A percentile compares a stretch with the other conserved stretches of the same genome.
phyloP scores from a whole-genome alignment of 1,140 invertebrate species.

The Sitophilus oryzae region DNA sequence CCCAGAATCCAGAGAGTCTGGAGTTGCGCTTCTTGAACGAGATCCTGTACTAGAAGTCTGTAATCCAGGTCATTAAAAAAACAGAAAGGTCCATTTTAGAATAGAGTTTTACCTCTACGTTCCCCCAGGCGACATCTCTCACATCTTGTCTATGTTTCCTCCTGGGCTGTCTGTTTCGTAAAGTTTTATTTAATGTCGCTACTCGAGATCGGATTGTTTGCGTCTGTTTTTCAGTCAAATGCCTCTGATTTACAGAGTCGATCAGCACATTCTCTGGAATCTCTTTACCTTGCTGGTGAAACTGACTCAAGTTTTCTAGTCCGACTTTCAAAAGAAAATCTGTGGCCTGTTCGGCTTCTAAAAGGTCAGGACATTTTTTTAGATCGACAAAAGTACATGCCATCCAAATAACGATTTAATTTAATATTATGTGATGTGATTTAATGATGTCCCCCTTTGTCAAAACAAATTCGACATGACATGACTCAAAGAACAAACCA shows the following conservation, averaged over 20 bases:
- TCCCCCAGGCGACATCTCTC: constrained; percentile 70
- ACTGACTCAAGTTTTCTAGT: constrained; percentile 51
- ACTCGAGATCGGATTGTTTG: constrained; percentile 72
- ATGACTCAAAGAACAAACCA: not conserved
- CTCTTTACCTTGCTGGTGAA: constrained; percentile 55
- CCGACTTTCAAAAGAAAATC: constrained; percentile 49
- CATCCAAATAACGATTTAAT: too few species aligned
- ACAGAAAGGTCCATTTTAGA: too few species aligned
- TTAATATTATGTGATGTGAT: too few species aligned
- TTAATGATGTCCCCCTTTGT: too few species aligned
- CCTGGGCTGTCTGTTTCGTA: constrained; percentile 60
- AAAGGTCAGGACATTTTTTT: too few species aligned
- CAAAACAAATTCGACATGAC: too few species aligned
- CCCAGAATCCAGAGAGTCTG: constrained; percentile 72
- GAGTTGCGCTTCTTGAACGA: constrained; percentile 78
- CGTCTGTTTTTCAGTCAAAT: constrained; percentile 59
- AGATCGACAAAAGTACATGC: too few species aligned
- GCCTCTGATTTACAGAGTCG: constrained; percentile 48
- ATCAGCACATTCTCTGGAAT: constrained; percentile 54
- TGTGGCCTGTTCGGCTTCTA: constrained; percentile 40
- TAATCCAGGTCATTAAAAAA: too few species aligned
- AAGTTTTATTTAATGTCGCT: constrained; percentile 68
- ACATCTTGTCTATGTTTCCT: constrained; percentile 62
- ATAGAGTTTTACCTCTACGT: constrained; percentile 73
- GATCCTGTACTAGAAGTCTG: constrained; percentile 62